Conservation (phyloP, 2,113 vertebrate species). For the Brachirus orientalis region DNA sequence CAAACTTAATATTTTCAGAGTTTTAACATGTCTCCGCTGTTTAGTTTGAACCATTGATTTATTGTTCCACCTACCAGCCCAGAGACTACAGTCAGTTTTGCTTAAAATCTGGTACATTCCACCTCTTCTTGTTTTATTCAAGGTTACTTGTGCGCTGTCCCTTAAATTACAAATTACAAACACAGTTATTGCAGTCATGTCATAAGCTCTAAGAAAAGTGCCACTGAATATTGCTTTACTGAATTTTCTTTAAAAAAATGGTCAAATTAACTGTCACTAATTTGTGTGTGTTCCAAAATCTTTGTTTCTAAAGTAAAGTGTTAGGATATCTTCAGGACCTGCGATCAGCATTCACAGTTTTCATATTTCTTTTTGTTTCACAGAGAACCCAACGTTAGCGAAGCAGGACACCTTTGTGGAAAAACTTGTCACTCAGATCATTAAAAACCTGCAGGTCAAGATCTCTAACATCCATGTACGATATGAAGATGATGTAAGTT, state of each 20-base stretch:
- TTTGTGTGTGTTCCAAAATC: too few relatives aligned
- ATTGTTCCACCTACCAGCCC: too few relatives aligned
- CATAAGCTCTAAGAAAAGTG: neutral
- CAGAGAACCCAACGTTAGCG: constrained; percentile 87
- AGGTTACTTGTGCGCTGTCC: too few relatives aligned
- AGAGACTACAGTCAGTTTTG: too few relatives aligned
- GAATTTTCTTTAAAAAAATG: too few relatives aligned
- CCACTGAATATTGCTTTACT: neutral
- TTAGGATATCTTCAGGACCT: too few relatives aligned
- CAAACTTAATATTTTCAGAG: constrained; percentile 1
- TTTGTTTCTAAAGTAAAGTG: too few relatives aligned
- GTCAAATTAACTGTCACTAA: too few relatives aligned
- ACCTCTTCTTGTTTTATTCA: too few relatives aligned
- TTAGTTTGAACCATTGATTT: neutral
- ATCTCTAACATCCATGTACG: constrained; percentile 97
- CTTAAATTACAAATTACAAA: neutral
- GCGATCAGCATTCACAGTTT: neutral
- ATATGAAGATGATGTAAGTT: constrained; percentile 98
- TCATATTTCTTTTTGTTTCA: constrained; percentile 36
- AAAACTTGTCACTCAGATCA: constrained; percentile 96
- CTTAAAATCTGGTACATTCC: too few relatives aligned
- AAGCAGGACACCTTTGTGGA: constrained; percentile 96
- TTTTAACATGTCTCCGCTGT: constrained; percentile 3
- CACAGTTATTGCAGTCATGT: neutral
- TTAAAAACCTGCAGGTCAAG: constrained; percentile 98